Evolutionary conservation across 1,140 invertebrate genomes (phyloP), one percentile per base, ranked within the genome.

Genomic region (Linepithema humile): DNA sequence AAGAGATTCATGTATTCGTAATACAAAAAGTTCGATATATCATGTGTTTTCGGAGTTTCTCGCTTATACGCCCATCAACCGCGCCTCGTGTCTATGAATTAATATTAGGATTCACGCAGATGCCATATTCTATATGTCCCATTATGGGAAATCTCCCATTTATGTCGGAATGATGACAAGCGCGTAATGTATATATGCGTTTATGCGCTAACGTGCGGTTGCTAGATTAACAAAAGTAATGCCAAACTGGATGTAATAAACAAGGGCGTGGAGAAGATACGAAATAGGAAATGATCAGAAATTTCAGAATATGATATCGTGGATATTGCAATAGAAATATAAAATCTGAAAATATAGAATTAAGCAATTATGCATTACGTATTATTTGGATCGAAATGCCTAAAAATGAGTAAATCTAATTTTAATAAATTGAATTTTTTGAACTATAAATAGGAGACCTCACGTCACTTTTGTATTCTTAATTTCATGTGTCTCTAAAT

Each of bases 171-270:
- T 80, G 55, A 55, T n/a, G 35, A 48, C 29, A 23, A 9, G 3
- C 48, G 48, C 17, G 17, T 40, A 29, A n/a, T 40, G 26, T 15
- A 69, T 69, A 53, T 32, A 55, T 69, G 0, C 2, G 48, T 17
- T 40, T 45, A 80, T 29, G 23, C 17, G 23, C 3, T 57, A 69
- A 70, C 29, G 7, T 2, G 5, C 10, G 23, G 69, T 55, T 53
- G 40, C 32, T 23, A 83, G 67, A 87, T 86, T 86, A 86, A 86
- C 45, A 65, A 75, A 72, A 84, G 65, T 45, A 48, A 75, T 29
- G 32, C 69, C 26, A 23, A 57, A 32, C 32, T 3, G 53, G n/a
- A 83, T 60, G n/a, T 69, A 17, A 40, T 53, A 43, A 69, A 69
- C 40, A 57, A 15, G 9, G 40, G 38, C 55, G 23, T 15, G 9